A percentile compares a stretch with the other conserved stretches of the same genome.
Evolutionary conservation across 2,888 invertebrate species (phyloP).

Genomic region (Ochropleura leucogaster): DNA sequence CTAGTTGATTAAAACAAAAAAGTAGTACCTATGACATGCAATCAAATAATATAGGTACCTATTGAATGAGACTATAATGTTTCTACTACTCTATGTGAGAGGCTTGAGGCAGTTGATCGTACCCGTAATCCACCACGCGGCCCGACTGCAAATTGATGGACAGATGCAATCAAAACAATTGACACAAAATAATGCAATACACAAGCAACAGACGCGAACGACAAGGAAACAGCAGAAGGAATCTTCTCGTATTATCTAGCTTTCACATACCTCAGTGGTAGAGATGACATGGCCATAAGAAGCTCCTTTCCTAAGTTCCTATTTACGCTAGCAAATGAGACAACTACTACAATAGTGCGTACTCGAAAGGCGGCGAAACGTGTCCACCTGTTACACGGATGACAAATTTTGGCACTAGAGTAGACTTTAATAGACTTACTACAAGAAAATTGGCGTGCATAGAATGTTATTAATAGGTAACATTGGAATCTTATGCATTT

Average conservation of each 20-base stretch:
- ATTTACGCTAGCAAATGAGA: slow-evolving; percentile 20
- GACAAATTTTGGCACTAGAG: slow-evolving; percentile 38
- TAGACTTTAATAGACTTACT: slow-evolving; percentile 11
- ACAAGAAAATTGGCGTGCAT: slow-evolving; percentile 33
- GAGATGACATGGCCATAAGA: slow-evolving; percentile 25
- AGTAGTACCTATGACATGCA: no score
- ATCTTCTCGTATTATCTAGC: not conserved
- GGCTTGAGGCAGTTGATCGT: no score
- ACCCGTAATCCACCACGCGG: no score
- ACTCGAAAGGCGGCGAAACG: not conserved
- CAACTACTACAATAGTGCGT: slow-evolving; percentile 1
- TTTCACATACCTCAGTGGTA: slow-evolving; percentile 34
- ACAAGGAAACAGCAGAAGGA: slow-evolving; percentile 1
- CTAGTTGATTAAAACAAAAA: no score
- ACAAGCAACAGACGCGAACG: not conserved
- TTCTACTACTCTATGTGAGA: no score
- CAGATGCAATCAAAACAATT: not conserved
- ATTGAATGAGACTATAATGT: no score
- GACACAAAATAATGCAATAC: not conserved
- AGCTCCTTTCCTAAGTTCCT: not conserved
- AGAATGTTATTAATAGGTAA: slow-evolving; percentile 49
- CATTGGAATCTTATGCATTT: slow-evolving; percentile 25
- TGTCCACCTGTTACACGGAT: not conserved
- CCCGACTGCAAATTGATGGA: no score
- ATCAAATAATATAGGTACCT: no score